phyloP scores from a whole-genome alignment of 2,888 invertebrate species.

The Congeria kusceri region DNA sequence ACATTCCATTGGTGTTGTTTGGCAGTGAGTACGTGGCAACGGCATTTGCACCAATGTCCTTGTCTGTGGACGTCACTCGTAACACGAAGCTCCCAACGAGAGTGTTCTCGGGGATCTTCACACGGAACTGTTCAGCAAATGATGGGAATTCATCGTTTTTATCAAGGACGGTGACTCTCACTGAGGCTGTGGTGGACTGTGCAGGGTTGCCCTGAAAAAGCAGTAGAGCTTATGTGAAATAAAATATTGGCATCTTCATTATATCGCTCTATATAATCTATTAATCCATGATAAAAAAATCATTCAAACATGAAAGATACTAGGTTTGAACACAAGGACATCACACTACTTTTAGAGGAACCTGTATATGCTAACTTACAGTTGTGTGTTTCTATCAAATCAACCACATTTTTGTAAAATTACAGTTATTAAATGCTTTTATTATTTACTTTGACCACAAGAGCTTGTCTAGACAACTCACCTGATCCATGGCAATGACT shows the following conservation, averaged over 20 bases:
- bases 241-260: too few relatives aligned
- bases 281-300: too few relatives aligned
- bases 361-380: too few relatives aligned
- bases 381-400: too few relatives aligned
- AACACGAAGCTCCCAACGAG: constrained; percentile 97
- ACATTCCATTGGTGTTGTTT: constrained; percentile 65
- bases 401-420: too few relatives aligned
- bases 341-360: too few relatives aligned
- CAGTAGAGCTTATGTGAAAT: too few relatives aligned
- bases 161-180: constrained; percentile 77
- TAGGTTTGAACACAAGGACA: too few relatives aligned
- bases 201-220: constrained; percentile 37
- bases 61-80: constrained; percentile 84
- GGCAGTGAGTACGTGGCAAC: constrained; percentile 69
- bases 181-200: constrained; percentile 75
- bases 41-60: constrained; percentile 79
- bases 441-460: too few relatives aligned
- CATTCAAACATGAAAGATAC: too few relatives aligned
- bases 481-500: constrained; percentile 93
- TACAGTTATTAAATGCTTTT: too few relatives aligned
- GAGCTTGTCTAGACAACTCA: constrained; percentile 48
- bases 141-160: constrained; percentile 81
- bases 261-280: too few relatives aligned
- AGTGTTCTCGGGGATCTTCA: constrained; percentile 97
- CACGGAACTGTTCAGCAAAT: constrained; percentile 91